phyloP scores from a whole-genome alignment of 2,797 vertebrate genomes.

The Dallia pectoralis region DNA sequence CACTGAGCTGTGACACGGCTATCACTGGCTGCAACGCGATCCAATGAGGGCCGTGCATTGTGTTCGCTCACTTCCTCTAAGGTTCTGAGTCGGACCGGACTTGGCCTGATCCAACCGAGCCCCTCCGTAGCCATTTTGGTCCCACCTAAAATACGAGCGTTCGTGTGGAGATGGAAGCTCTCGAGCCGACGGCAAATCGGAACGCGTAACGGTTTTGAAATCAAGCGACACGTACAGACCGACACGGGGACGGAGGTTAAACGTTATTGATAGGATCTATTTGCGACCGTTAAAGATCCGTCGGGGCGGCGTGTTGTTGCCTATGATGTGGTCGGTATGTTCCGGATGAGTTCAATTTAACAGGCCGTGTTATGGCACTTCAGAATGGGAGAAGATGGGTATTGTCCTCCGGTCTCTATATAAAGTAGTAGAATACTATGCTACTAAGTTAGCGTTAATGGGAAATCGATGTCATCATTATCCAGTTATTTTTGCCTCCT shows the following conservation, averaged over 20 bases:
- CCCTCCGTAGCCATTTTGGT: conserved; percentile 93
- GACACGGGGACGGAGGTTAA: not conserved
- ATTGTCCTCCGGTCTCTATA: not conserved
- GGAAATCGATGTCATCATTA: not conserved
- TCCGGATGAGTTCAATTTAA: conserved; percentile 29
- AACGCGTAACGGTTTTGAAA: conserved; percentile 25
- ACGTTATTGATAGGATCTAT: conserved; percentile 22
- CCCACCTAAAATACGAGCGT: conserved; percentile 72
- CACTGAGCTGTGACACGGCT: not conserved
- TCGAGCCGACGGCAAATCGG: conserved; percentile 56
- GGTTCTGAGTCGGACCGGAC: conserved; percentile 48
- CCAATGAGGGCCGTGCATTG: conserved; percentile 51
- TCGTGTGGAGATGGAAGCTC: conserved; percentile 71
- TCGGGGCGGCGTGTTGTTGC: conserved; percentile 25
- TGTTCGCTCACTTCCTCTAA: conserved; percentile 75
- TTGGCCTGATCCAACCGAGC: conserved; percentile 74
- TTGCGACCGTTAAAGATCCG: conserved; percentile 52
- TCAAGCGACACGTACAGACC: not conserved
- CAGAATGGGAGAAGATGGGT: conserved; percentile 28
- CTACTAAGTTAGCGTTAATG: not conserved
- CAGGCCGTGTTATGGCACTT: conserved; percentile 32
- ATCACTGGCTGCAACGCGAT: conserved; percentile 24
- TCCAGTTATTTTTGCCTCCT: not conserved
- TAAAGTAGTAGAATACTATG: not conserved
- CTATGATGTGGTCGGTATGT: conserved; percentile 45